Conservation (phyloP, 2,888 invertebrate species). For the Imbricaverruca yamaguchii region DNA sequence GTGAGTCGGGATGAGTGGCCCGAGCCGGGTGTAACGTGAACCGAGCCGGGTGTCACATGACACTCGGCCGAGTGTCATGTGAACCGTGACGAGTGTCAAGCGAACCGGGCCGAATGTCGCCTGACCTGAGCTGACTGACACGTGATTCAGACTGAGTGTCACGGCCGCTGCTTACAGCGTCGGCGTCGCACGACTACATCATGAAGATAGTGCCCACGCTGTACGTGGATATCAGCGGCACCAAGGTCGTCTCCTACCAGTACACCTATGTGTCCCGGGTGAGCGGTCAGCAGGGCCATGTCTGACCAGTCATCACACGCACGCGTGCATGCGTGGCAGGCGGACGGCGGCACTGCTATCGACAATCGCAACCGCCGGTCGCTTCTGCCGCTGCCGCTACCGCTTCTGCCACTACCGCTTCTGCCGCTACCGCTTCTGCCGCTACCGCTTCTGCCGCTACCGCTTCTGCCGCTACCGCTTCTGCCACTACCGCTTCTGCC, state of each 20-base stretch:
- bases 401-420: neutral
- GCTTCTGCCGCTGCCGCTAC: neutral
- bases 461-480: neutral
- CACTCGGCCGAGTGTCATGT: too few species aligned
- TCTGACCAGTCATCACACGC: too few species aligned
- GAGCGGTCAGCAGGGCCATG: slow-evolving; percentile 31
- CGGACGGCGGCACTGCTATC: neutral
- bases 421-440: neutral
- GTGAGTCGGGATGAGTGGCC: too few species aligned
- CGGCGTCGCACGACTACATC: slow-evolving; percentile 51
- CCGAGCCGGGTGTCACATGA: too few species aligned
- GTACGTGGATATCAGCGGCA: slow-evolving; percentile 44
- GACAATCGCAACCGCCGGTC: neutral
- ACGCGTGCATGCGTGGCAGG: neutral
- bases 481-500: neutral
- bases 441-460: neutral
- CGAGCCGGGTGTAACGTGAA: too few species aligned
- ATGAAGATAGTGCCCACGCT: slow-evolving; percentile 52
- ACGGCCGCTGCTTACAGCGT: slow-evolving; percentile 36
- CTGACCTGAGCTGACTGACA: too few species aligned
- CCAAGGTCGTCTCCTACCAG: slow-evolving; percentile 46
- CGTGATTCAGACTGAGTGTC: too few species aligned
- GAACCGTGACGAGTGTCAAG: too few species aligned
- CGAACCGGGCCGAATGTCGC: too few species aligned
- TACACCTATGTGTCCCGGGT: slow-evolving; percentile 52